Percentiles rank a stretch among this genome's conserved stretches.
Evolutionary conservation across 2,113 vertebrate species (phyloP).

Genomic region (Hypomesus transpacificus): DNA sequence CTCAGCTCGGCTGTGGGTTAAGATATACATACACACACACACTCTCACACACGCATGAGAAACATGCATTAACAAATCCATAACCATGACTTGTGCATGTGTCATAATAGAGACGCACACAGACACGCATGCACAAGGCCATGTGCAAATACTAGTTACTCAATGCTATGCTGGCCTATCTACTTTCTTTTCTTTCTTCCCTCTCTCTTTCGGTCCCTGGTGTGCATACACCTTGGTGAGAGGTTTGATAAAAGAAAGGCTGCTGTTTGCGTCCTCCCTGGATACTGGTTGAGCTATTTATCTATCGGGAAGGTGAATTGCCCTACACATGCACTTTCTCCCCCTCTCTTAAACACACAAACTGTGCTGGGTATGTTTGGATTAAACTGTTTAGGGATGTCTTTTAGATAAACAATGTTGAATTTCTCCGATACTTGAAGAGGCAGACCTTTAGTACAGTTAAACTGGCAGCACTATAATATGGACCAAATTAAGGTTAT

Average conservation of each 20-base stretch:
- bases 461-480: no score
- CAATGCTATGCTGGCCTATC: not conserved
- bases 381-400: not conserved
- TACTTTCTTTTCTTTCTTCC: slow-evolving; percentile 16
- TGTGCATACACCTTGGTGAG: slow-evolving; percentile 19
- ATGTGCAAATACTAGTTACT: no score
- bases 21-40: slow-evolving; percentile 13
- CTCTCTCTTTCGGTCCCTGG: not conserved
- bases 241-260: slow-evolving; percentile 4
- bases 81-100: not conserved
- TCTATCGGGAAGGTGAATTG: slow-evolving; percentile 57
- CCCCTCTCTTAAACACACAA: slow-evolving; percentile 21
- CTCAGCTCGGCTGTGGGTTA: slow-evolving; percentile 32
- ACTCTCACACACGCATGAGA: not conserved
- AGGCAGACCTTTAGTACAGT: slow-evolving; percentile 38
- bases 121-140: no score
- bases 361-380: slow-evolving; percentile 10
- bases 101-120: no score
- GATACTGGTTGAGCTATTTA: slow-evolving; percentile 52
- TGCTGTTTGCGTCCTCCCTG: slow-evolving; percentile 33
- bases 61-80: not conserved
- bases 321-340: slow-evolving; percentile 17
- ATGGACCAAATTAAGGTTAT: no score
- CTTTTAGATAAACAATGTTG: slow-evolving; percentile 4
- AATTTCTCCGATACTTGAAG: slow-evolving; percentile 35